Percentiles rank a stretch among this genome's conserved stretches.
Conservation (phyloP, 2,797 vertebrate genomes). For the Danionella dracula region DNA sequence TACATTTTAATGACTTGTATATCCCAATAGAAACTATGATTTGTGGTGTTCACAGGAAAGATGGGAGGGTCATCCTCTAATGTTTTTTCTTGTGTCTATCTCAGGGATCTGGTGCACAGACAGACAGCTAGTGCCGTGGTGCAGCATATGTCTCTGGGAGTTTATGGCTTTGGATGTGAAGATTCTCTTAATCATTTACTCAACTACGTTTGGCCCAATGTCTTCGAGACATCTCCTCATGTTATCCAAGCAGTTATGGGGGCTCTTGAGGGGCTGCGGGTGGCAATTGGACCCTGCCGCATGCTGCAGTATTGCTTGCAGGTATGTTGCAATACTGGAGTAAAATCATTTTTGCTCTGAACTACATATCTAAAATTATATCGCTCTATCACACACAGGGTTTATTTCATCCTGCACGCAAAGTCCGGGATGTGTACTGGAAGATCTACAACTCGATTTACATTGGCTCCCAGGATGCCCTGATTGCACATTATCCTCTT, state of each 20-base stretch:
- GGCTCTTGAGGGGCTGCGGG: constrained; percentile 90
- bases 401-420: constrained; percentile 95
- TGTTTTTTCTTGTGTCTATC: not conserved
- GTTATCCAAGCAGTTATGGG: constrained; percentile 99
- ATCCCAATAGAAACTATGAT: too few relatives aligned
- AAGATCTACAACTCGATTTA: constrained; percentile 99
- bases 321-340: too few relatives aligned
- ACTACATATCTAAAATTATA: not conserved
- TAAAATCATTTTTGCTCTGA: too few relatives aligned
- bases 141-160: constrained; percentile 96
- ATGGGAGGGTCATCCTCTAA: not conserved
- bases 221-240: constrained; percentile 96
- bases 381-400: constrained; percentile 66
- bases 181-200: constrained; percentile 95
- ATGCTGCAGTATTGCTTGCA: constrained; percentile 98
- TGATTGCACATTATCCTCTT: constrained; percentile 96
- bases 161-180: constrained; percentile 96
- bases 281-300: constrained; percentile 94
- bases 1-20: too few relatives aligned
- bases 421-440: constrained; percentile 98
- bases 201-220: constrained; percentile 98
- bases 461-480: constrained; percentile 95
- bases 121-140: constrained; percentile 97
- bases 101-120: constrained; percentile 93
- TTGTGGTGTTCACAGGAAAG: too few relatives aligned